Conservation (phyloP, 2,113 vertebrate species). For the Malurus elegans region DNA sequence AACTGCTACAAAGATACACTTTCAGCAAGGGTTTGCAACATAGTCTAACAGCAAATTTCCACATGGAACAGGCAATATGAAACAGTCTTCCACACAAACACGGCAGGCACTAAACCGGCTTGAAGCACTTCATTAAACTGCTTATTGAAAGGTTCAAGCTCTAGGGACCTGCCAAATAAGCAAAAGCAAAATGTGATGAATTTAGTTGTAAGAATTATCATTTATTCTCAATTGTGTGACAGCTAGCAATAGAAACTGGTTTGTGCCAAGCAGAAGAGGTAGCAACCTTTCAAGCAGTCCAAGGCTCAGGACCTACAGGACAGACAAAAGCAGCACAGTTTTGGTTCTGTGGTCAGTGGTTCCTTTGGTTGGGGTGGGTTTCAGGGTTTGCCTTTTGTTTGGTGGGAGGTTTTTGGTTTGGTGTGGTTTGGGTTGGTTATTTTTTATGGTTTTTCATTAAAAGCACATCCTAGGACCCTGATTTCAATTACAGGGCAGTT, state of each 20-base stretch:
- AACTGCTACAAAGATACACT: background rate
- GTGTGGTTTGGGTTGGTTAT: background rate
- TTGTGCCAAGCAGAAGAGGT: background rate
- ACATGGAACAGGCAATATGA: background rate
- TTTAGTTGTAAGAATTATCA: background rate
- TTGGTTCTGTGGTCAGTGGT: background rate
- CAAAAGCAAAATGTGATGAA: background rate
- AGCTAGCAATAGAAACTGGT: background rate
- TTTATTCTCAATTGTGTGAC: background rate
- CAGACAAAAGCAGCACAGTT: background rate
- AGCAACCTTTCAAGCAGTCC: background rate
- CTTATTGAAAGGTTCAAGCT: background rate
- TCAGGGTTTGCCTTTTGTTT: background rate
- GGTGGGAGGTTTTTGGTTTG: background rate
- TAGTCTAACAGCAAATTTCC: background rate
- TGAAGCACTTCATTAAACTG: background rate
- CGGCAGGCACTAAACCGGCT: background rate
- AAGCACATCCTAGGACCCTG: background rate
- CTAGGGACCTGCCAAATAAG: background rate
- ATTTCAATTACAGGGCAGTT: background rate
- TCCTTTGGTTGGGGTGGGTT: background rate
- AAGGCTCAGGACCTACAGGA: background rate
- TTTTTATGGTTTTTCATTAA: background rate
- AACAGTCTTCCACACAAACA: background rate
- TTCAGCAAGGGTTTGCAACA: background rate